Conservation (phyloP, 2,888 invertebrate species). For the Sinohyriopsis cumingii region DNA sequence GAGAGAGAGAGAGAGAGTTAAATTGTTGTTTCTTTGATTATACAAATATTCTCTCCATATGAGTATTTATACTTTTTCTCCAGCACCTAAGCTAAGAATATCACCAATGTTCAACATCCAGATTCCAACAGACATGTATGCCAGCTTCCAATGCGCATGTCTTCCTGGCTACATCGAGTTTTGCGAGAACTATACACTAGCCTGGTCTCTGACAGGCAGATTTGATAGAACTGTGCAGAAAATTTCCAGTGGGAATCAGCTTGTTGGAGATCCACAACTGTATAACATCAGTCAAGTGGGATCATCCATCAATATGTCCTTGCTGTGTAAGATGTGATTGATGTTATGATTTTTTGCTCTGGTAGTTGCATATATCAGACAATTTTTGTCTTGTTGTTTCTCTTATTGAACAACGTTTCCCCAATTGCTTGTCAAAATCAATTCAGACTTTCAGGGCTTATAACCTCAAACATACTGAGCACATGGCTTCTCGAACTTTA, state of each 20-base stretch:
- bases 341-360: no score
- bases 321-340: constrained; percentile 12
- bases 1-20: no score
- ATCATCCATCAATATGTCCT: constrained; percentile 15
- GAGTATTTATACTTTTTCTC: neutral
- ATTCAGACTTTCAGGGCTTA: no score
- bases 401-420: no score
- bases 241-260: constrained; percentile 15
- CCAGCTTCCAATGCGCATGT: constrained; percentile 27
- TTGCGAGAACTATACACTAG: constrained; percentile 17
- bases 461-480: no score
- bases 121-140: constrained; percentile 24
- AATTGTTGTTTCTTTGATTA: no score
- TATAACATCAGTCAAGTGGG: constrained; percentile 12
- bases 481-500: no score
- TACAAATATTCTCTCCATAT: neutral
- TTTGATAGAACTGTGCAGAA: constrained; percentile 11
- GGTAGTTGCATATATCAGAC: no score
- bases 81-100: constrained; percentile 21
- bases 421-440: no score
- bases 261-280: constrained; percentile 3
- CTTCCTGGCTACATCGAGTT: constrained; percentile 6
- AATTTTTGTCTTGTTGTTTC: no score
- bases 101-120: constrained; percentile 23
- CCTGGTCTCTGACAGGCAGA: constrained; percentile 19